Evolutionary conservation across 2,113 vertebrate genomes (phyloP).

Genomic region (Corythaixoides concolor): DNA sequence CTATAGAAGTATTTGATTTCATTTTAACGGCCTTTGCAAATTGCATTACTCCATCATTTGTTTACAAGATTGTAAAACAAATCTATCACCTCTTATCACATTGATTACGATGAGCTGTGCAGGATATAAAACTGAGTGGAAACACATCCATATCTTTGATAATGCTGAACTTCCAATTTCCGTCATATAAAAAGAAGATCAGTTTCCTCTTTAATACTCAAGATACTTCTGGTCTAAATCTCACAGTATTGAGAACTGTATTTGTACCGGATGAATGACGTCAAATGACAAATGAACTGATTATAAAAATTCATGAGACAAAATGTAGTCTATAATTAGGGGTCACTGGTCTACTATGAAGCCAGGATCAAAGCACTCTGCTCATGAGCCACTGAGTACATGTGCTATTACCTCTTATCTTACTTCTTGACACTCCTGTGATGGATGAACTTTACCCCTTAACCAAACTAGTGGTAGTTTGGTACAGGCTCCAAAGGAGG

Average conservation of each 20-base stretch:
- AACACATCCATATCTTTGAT: not conserved
- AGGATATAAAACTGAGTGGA: not conserved
- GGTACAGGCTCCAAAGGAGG: too few relatives aligned
- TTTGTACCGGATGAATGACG: not conserved
- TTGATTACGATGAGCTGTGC: not conserved
- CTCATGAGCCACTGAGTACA: not conserved
- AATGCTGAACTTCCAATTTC: not conserved
- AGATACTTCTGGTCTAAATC: not conserved
- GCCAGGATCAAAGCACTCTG: not conserved
- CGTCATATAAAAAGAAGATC: not conserved
- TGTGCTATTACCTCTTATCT: not conserved
- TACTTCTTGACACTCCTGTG: not conserved
- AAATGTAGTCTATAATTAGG: not conserved
- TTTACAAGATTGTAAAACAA: conserved; percentile 24
- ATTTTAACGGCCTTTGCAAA: conserved; percentile 53
- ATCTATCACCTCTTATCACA: not conserved
- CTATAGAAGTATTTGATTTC: conserved; percentile 17
- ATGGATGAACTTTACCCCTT: too few relatives aligned
- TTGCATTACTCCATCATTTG: not conserved
- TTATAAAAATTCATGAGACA: not conserved
- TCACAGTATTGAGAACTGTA: not conserved
- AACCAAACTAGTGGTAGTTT: too few relatives aligned
- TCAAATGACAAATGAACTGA: not conserved
- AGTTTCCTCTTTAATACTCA: not conserved
- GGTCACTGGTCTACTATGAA: not conserved